Evolutionary conservation across 2,888 invertebrate genomes (phyloP).

Genomic region (Phytoseiulus persimilis): DNA sequence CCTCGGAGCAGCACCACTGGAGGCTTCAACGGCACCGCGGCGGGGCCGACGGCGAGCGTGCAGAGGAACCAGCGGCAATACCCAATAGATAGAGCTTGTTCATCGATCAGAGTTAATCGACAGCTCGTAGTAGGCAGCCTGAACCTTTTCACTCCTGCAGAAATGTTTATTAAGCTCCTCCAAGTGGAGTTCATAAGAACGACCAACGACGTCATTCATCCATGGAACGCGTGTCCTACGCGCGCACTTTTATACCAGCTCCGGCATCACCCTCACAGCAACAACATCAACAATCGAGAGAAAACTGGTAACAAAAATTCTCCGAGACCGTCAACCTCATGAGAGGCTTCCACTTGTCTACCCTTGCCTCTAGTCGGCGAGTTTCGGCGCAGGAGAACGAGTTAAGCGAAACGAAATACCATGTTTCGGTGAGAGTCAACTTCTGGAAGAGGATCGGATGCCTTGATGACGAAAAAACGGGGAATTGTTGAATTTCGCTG

Average conservation of each 20-base stretch:
- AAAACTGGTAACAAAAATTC: not conserved
- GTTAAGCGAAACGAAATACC: too few species aligned
- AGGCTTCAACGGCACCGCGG: not conserved
- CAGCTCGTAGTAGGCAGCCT: not conserved
- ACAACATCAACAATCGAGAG: not conserved
- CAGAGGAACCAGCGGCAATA: not conserved
- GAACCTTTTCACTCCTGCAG: not conserved
- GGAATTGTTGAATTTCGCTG: too few species aligned
- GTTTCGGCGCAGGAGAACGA: not conserved
- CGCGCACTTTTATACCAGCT: not conserved
- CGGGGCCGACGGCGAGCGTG: not conserved
- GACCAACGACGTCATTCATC: not conserved
- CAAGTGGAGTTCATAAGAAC: not conserved
- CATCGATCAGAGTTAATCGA: slow-evolving; percentile 38
- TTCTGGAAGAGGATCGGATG: too few species aligned
- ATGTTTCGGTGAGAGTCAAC: too few species aligned
- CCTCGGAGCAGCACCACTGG: not conserved
- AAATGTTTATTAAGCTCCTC: not conserved
- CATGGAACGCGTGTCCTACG: not conserved
- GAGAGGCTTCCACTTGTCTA: not conserved
- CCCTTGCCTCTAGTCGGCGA: not conserved
- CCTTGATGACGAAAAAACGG: too few species aligned
- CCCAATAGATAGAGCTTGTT: slow-evolving; percentile 20
- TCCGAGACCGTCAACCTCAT: not conserved
- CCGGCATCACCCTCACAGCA: not conserved